These are phyloP conservation scores for Peribatodes rhomboidaria DNA, from an alignment of 2,888 invertebrate species.

Conservation along the genomic window DNA sequence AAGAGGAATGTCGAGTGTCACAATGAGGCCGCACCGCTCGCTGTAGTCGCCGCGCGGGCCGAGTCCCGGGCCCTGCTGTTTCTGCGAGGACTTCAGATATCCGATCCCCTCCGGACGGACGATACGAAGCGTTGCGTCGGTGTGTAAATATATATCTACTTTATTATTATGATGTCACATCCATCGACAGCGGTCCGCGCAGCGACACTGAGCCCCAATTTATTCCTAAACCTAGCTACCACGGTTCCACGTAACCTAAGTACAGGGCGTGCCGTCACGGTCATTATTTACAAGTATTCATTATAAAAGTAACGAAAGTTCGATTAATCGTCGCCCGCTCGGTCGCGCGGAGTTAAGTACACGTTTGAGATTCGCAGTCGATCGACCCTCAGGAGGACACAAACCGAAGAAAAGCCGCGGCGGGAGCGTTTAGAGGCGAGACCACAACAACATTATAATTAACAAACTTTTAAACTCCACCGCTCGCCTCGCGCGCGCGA, in stretches of 20 bases:
- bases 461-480: too few relatives aligned
- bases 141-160: too few relatives aligned
- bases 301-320: conserved; percentile 6
- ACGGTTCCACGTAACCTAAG: conserved; percentile 6
- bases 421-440: too few relatives aligned
- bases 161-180: too few relatives aligned
- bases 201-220: not conserved
- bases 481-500: not conserved
- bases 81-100: too few relatives aligned
- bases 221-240: not conserved
- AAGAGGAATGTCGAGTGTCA: conserved; percentile 17
- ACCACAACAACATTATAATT: too few relatives aligned
- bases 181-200: too few relatives aligned
- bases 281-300: conserved; percentile 22
- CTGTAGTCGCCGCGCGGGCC: not conserved
- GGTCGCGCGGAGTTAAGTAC: conserved; percentile 11
- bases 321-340: not conserved
- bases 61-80: too few relatives aligned
- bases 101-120: too few relatives aligned
- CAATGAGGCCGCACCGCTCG: not conserved
- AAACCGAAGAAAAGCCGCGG: not conserved
- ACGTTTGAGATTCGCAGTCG: conserved; percentile 27
- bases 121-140: too few relatives aligned
- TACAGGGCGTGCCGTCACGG: conserved; percentile 21
- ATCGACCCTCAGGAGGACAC: not conserved